Conservation (phyloP, 1,140 invertebrate species). For the Rhopalosiphum padi region DNA sequence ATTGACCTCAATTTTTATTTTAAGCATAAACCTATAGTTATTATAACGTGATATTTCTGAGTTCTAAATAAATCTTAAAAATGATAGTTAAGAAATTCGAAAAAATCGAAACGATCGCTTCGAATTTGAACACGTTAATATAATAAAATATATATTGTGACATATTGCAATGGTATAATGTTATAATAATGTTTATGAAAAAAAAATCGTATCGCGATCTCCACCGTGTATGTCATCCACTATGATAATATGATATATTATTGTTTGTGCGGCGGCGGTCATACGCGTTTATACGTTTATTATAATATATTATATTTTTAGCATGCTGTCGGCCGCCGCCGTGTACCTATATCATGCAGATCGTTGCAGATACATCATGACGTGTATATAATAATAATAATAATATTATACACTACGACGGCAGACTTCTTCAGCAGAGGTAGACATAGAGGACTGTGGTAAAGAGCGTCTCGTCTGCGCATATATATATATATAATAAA, state of each 20-base stretch:
- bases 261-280: not conserved
- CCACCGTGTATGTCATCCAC: not conserved
- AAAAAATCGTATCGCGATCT: not conserved
- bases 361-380: not conserved
- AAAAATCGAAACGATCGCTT: not conserved
- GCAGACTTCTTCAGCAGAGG: not conserved
- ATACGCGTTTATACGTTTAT: not conserved
- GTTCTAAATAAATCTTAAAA: not conserved
- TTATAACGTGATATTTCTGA: not conserved
- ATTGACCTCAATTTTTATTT: not conserved
- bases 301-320: conserved; percentile 5
- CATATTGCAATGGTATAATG: not conserved
- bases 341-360: conserved; percentile 1
- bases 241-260: not conserved
- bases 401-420: not conserved
- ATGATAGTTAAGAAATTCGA: not conserved
- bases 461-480: not conserved
- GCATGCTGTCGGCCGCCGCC: not conserved
- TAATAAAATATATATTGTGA: not conserved
- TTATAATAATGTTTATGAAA: not conserved
- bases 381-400: not conserved
- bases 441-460: not conserved
- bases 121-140: not conserved
- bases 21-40: not conserved
- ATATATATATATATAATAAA: not conserved